Evolutionary conservation across 2,888 invertebrate species (phyloP), one percentile per base, ranked within the genome.

Genomic region (Parasteatoda lunata): DNA sequence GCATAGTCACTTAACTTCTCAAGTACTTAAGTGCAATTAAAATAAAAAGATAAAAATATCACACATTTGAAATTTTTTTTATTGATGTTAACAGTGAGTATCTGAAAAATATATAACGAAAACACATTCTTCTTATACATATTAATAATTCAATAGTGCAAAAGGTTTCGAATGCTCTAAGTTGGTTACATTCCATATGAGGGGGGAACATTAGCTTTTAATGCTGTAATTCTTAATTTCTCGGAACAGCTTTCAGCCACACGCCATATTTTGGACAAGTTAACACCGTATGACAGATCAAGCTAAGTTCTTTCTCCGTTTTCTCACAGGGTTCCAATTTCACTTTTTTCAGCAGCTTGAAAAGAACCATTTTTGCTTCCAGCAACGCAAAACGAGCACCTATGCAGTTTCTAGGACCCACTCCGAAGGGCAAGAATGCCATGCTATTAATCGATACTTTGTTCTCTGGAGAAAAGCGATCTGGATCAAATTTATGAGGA

Each of bases 401-500:
- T 9, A 89, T 78, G 68, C 89, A 89, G 69, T 89, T 89, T 71
- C 90, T 73, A 5, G 89, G 89, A 7, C 90, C 90, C 45, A 65
- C 73, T n/a, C 90, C 89, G 54, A 90, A 90, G 0, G 89, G 83
- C 52, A 87, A 70, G 71, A 82, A 90, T 1, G 89, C 83, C 69
- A 88, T 76, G 3, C 82, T 88, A 9, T 80, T 76, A 4, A 88
- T 78, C 51, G 89, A 88, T 4, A 59, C 9, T 68, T 83, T 81
- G 65, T 90, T 89, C 70, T 90, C 89, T 0, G 88, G 85, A 11
- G 88, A 15, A 83, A 89, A 90, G 72, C 91, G 84, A 0, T 90
- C 89, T 0, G 90, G 90, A 66, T 90, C 89, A 68, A 91, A 90
- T 13, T 84, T 83, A 59, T 89, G 89, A 11, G 90, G 90, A 15